Evolutionary conservation across 2,888 invertebrate species (phyloP).

Genomic region (Ennomos fuscantarius): DNA sequence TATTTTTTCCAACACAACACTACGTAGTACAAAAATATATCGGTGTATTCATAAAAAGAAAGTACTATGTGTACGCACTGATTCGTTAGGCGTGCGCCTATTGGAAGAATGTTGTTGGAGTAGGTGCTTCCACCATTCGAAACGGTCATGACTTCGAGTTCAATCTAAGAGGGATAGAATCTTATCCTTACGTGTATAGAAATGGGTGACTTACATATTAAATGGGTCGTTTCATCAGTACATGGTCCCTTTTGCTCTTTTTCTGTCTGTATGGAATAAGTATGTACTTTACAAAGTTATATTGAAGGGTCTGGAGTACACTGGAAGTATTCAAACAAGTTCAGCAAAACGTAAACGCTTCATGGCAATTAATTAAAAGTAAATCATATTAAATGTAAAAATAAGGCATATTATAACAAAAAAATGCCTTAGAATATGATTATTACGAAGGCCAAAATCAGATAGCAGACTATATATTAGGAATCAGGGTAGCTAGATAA

Average conservation of each 20-base stretch:
- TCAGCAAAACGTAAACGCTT: neutral
- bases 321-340: slow-evolving; percentile 16
- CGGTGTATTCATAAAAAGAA: slow-evolving; percentile 14
- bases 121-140: slow-evolving; percentile 26
- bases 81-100: slow-evolving; percentile 14
- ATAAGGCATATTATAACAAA: slow-evolving; percentile 33
- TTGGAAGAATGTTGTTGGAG: slow-evolving; percentile 30
- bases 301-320: slow-evolving; percentile 28
- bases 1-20: slow-evolving; percentile 7
- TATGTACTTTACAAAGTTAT: slow-evolving; percentile 30
- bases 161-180: slow-evolving; percentile 37
- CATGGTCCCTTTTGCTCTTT: slow-evolving; percentile 39
- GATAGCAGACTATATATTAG: slow-evolving; percentile 44
- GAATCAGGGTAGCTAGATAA: slow-evolving; percentile 53
- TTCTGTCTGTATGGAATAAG: slow-evolving; percentile 26
- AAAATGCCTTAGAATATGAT: slow-evolving; percentile 42
- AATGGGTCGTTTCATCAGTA: slow-evolving; percentile 39
- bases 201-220: slow-evolving; percentile 39
- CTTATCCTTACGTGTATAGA: slow-evolving; percentile 37
- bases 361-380: neutral
- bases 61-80: slow-evolving; percentile 11
- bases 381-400: neutral
- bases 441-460: slow-evolving; percentile 47
- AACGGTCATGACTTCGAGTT: slow-evolving; percentile 30
- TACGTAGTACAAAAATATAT: neutral